Evolutionary conservation across 1,140 invertebrate genomes (phyloP), one percentile per base, ranked within the genome.

Genomic region (Elymnias hypermnestra): DNA sequence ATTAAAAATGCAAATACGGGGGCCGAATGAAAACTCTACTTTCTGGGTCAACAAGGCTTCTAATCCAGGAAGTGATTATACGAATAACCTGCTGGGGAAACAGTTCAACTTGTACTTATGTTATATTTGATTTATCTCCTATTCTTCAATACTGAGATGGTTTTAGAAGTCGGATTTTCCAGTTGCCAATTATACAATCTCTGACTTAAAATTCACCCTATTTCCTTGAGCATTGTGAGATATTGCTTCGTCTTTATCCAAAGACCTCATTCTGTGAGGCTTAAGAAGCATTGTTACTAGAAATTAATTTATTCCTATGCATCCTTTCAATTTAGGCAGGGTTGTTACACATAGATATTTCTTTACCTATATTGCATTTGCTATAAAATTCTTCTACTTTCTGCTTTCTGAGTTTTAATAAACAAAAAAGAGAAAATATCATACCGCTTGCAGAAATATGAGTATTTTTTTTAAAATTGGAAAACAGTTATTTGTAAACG

Each of bases 221-320:
- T 28, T 31, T 23, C 2, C 8, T 14, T 41, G 18, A 36, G 31
- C 31, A 22, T 41, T 46, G 22, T 40, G 10, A 9, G 3, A 15
- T 22, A 15, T 36, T 8, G 10, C 10, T 19, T 17, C 38, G 14
- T 43, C 31, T 41, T 35, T 37, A 43, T 41, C 41, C 23, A 28
- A 42, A 42, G 23, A 21, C 33, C 29, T 29, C 36, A 42, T 10
- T 38, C 36, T 47, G 17, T 35, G 37, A 40, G 35, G 49, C 49
- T 53, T 36, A 41, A 41, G 29, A 29, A 31, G 19, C 23, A 40
- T 46, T 46, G 50, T 53, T 45, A 23, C 38, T 18, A 46, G 50
- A 46, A 53, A 53, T 53, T 53, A 46, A 53, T 53, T 46, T 46
- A 53, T 46, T 46, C 35, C 18, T 31, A 46, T 40, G 50, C 39